Evolutionary conservation across 2,113 vertebrate genomes (phyloP).

Genomic region (Pachypanchax playfairii): DNA sequence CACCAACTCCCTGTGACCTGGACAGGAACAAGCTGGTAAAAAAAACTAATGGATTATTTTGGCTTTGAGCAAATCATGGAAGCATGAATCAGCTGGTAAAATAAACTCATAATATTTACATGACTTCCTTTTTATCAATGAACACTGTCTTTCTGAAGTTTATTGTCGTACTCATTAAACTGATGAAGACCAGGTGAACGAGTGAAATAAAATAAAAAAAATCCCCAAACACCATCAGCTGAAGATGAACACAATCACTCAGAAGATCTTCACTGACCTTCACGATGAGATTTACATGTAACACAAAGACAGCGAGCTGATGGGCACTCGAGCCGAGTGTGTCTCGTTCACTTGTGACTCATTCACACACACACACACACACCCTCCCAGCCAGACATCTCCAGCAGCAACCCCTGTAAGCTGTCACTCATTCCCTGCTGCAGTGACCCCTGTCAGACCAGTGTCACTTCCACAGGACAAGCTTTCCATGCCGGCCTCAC

Average conservation of each 20-base stretch:
- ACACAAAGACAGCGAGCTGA: conserved; percentile 26
- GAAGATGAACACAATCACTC: not conserved
- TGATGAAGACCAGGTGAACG: too few species aligned
- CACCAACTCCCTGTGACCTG: too few species aligned
- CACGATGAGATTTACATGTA: conserved; percentile 28
- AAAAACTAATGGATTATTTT: too few species aligned
- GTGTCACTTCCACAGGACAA: conserved; percentile 48
- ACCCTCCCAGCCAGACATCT: conserved; percentile 13
- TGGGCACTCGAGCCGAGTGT: conserved; percentile 26
- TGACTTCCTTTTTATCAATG: too few species aligned
- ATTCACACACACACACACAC: conserved; percentile 7
- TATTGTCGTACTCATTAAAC: too few species aligned
- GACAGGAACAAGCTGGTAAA: too few species aligned
- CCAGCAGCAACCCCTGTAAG: conserved; percentile 44
- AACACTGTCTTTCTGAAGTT: too few species aligned
- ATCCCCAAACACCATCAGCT: too few species aligned
- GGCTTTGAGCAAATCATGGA: too few species aligned
- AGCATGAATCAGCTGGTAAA: too few species aligned
- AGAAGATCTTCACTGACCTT: not conserved
- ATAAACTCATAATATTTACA: too few species aligned
- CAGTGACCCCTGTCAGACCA: conserved; percentile 71
- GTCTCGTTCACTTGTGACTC: conserved; percentile 40
- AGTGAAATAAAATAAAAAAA: too few species aligned
- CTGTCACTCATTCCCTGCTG: conserved; percentile 58
- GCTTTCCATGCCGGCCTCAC: conserved; percentile 36